Evolutionary conservation across 2,888 invertebrate genomes (phyloP), one percentile per base, ranked within the genome.

Genomic region (Patella caerulea): DNA sequence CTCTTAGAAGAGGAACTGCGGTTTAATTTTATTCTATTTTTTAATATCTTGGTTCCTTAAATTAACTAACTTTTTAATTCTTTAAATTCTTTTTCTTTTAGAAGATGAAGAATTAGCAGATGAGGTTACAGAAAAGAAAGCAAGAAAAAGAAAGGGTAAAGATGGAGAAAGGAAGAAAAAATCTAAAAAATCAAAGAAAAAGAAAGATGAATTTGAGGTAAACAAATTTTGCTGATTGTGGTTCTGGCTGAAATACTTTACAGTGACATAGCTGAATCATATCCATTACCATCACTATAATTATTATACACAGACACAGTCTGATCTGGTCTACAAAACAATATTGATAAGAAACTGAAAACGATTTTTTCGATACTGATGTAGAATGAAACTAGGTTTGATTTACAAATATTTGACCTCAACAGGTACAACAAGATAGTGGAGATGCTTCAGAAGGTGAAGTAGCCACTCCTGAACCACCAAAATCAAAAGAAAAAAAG

Each of bases 111-210:
- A 74, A 24, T 34, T 79, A 45, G 80, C 83, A 71, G 81, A 84
- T 70, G 82, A 79, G 55, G 80, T 77, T 34, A 71, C 82, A 45
- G 97, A 97, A 90, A 97, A 97, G 82, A 91, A 91, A 88, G 97
- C 97, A 45, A 98, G 98, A 92, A 98, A 98, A 91, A 94, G 98
- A 19, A 65, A 65, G 24, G 65, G 65, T 24, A 65, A 65, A 24
- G 95, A 96, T 87, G 97, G 97, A n/a, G 96, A 96, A 78, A 96
- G 97, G 92, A 97, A 96, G 90, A 97, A 96, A 84, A 96, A 96
- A 91, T 96, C 88, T n/a, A 90, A 89, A 81, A 89, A 90, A 79
- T 89, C 88, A 82, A 88, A 86, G 73, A 83, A 83, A 59, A 82
- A 79, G 72, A 78, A 85, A 74, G 82, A 83, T 77, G 79, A 80